phyloP scores from a whole-genome alignment of 2,797 vertebrate species.

The Parambassis ranga region DNA sequence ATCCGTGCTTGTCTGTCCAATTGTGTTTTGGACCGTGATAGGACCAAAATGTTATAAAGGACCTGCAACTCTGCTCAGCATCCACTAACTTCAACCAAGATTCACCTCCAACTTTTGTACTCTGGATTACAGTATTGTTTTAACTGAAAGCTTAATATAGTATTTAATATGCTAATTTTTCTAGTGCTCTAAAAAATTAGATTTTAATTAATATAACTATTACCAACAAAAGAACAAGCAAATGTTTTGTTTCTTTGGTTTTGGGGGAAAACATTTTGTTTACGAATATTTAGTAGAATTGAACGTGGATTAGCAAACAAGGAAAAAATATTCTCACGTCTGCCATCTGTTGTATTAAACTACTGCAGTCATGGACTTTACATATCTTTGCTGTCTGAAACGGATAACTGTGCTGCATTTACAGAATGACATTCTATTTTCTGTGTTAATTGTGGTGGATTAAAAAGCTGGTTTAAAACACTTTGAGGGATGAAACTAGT shows the following conservation, averaged over 20 bases:
- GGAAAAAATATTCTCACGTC: constrained; percentile 5
- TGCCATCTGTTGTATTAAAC: constrained; percentile 42
- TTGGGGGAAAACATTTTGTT: constrained; percentile 35
- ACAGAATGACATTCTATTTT: constrained; percentile 32
- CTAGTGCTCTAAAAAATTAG: constrained; percentile 58
- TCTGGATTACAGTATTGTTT: constrained; percentile 55
- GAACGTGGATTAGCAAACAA: constrained; percentile 5
- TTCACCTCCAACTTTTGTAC: constrained; percentile 70
- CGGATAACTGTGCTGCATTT: constrained; percentile 48
- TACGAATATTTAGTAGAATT: constrained; percentile 33
- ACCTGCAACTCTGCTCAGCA: constrained; percentile 47
- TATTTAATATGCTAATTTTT: constrained; percentile 59
- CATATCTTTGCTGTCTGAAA: constrained; percentile 27
- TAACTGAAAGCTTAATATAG: constrained; percentile 65
- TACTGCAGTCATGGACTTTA: constrained; percentile 22
- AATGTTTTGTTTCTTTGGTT: neutral
- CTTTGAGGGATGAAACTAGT: constrained; percentile 3
- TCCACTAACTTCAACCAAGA: constrained; percentile 47
- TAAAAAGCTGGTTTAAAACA: constrained; percentile 42
- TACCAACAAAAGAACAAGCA: constrained; percentile 7
- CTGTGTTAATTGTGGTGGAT: constrained; percentile 49
- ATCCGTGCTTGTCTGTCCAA: constrained; percentile 53
- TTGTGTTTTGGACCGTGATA: constrained; percentile 39
- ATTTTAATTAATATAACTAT: constrained; percentile 46
- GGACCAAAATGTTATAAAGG: constrained; percentile 51